A percentile compares a stretch with the other conserved stretches of the same genome.
These are phyloP conservation scores for Corvus hawaiiensis DNA, from an alignment of 2,113 vertebrate genomes.

Conservation along the genomic window DNA sequence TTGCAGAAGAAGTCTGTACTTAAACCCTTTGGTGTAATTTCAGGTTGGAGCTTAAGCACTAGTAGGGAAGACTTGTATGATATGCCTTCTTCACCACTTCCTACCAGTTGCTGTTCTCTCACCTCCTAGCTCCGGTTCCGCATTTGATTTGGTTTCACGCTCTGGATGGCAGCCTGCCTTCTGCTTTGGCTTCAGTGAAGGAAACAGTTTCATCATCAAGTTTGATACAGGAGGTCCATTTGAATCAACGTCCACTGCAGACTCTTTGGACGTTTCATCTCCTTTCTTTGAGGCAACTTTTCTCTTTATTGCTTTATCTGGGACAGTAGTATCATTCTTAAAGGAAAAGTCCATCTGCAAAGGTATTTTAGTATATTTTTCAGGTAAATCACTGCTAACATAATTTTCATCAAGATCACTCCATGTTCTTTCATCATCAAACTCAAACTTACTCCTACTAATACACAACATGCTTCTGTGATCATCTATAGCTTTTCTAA, in stretches of 20 bases:
- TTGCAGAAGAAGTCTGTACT: neutral
- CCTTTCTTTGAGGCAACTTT: constrained; percentile 79
- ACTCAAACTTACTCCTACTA: constrained; percentile 70
- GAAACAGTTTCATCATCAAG: constrained; percentile 87
- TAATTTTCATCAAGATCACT: constrained; percentile 81
- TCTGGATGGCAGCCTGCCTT: constrained; percentile 52
- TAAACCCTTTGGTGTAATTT: neutral
- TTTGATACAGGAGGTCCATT: constrained; percentile 75
- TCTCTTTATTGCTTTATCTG: constrained; percentile 75
- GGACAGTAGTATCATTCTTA: neutral
- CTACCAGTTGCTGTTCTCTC: constrained; percentile 28
- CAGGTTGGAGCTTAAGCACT: neutral
- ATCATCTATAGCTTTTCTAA: neutral
- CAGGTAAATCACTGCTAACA: constrained; percentile 18
- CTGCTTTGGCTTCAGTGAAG: constrained; percentile 81
- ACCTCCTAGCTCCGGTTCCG: constrained; percentile 70
- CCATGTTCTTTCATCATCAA: constrained; percentile 94
- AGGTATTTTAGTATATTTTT: neutral
- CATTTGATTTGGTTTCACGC: constrained; percentile 22
- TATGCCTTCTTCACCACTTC: neutral
- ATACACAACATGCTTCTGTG: neutral
- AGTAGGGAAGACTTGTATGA: neutral
- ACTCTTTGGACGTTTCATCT: constrained; percentile 21
- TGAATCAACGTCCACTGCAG: neutral
- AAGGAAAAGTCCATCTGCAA: neutral